These are phyloP conservation scores for Aspidapion aeneum DNA, from an alignment of 2,888 invertebrate genomes.

Conservation along the genomic window DNA sequence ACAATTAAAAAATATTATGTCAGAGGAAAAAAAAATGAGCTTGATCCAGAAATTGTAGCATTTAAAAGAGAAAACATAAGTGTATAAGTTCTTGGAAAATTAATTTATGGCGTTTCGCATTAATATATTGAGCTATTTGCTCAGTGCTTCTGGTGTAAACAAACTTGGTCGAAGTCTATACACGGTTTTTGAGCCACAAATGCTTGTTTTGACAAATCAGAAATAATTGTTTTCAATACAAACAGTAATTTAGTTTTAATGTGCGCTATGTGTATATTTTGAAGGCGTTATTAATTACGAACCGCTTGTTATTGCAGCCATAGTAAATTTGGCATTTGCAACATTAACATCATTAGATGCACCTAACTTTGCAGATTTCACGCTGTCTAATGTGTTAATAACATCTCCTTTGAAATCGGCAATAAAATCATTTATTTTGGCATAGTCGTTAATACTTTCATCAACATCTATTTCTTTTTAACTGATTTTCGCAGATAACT, in stretches of 20 bases:
- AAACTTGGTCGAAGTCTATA: not conserved
- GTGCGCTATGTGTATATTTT: not conserved
- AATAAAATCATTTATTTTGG: too few relatives aligned
- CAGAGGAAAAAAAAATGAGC: too few relatives aligned
- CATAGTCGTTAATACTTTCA: too few relatives aligned
- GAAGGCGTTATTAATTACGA: not conserved
- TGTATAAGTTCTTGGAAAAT: not conserved
- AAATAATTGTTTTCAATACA: not conserved
- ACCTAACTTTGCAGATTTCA: not conserved
- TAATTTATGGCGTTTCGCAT: not conserved
- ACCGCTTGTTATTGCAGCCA: not conserved
- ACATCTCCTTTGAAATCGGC: not conserved
- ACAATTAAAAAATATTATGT: too few relatives aligned
- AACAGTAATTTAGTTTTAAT: not conserved
- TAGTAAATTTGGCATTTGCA: not conserved
- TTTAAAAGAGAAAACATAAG: too few relatives aligned
- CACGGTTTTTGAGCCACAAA: not conserved
- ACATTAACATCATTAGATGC: too few relatives aligned
- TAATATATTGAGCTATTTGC: not conserved
- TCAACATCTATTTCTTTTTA: too few relatives aligned
- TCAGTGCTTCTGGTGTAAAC: not conserved
- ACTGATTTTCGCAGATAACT: too few relatives aligned
- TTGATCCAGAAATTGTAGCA: too few relatives aligned
- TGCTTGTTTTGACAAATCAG: not conserved
- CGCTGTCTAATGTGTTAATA: not conserved